phyloP scores from a whole-genome alignment of 2,113 vertebrate genomes.

The Nematolebias whitei region DNA sequence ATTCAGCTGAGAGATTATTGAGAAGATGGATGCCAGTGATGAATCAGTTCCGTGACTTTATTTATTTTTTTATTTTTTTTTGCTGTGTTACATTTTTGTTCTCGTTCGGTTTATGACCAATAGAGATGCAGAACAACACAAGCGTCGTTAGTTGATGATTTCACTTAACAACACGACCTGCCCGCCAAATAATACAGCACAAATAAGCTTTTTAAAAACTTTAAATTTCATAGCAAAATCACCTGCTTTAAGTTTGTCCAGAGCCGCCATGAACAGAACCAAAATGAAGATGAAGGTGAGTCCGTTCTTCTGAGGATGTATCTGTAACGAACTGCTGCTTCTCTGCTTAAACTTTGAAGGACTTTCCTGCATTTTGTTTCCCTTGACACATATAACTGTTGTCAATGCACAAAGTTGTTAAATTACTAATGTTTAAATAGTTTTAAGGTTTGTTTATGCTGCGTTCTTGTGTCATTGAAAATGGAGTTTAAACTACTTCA shows the following conservation, averaged over 20 bases:
- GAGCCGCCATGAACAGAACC: slow-evolving; percentile 50
- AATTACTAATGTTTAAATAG: too few species aligned
- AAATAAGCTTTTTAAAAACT: background rate
- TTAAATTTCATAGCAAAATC: background rate
- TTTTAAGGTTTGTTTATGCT: too few species aligned
- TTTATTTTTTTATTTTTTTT: background rate
- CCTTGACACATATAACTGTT: too few species aligned
- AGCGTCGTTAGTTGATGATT: background rate
- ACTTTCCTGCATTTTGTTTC: too few species aligned
- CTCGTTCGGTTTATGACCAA: too few species aligned
- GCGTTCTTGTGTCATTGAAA: too few species aligned
- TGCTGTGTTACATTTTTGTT: rapidly evolving
- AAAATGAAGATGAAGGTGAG: slow-evolving; percentile 64
- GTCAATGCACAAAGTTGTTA: too few species aligned
- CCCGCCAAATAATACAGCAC: too few species aligned
- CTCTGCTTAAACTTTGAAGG: too few species aligned
- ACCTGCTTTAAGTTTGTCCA: background rate
- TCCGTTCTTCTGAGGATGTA: background rate
- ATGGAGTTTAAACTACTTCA: too few species aligned
- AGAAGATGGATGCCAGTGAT: rapidly evolving
- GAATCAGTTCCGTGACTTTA: background rate
- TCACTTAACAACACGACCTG: background rate
- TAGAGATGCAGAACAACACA: background rate
- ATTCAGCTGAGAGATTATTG: rapidly evolving
- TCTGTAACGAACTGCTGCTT: too few species aligned